A percentile compares a stretch with the other conserved stretches of the same genome.
Evolutionary conservation across 2,113 vertebrate genomes (phyloP).

Genomic region (Carassius carassius): DNA sequence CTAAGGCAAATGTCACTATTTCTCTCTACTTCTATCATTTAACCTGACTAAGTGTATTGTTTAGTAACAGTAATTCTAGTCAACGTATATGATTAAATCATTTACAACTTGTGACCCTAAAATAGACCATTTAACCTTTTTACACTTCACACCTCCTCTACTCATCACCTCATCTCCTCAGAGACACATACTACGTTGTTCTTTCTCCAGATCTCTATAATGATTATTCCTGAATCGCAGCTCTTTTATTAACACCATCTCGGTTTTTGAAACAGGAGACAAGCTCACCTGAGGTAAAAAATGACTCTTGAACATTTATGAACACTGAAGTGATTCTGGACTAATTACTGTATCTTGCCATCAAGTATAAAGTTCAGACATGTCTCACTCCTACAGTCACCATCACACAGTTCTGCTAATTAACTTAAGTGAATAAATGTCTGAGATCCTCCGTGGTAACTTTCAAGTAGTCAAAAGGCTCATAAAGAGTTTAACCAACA

Average conservation of each 20-base stretch:
- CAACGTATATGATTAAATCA: neutral
- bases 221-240: neutral
- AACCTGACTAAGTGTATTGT: neutral
- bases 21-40: no score
- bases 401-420: neutral
- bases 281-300: neutral
- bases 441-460: neutral
- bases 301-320: neutral
- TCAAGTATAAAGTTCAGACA: neutral
- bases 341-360: neutral
- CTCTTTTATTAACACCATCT: neutral
- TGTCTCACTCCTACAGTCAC: neutral
- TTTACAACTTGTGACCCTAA: neutral
- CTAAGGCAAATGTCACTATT: neutral
- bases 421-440: neutral
- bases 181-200: neutral
- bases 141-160: neutral
- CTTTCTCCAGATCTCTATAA: neutral
- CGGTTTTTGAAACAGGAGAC: neutral
- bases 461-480: slow-evolving; percentile 17
- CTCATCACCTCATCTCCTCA: neutral
- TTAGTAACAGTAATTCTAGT: neutral
- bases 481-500: slow-evolving; percentile 17
- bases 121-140: neutral
- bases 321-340: neutral